A percentile compares a stretch with the other conserved stretches of the same genome.
Evolutionary conservation across 2,888 invertebrate species (phyloP).

Genomic region (Macaria notata): DNA sequence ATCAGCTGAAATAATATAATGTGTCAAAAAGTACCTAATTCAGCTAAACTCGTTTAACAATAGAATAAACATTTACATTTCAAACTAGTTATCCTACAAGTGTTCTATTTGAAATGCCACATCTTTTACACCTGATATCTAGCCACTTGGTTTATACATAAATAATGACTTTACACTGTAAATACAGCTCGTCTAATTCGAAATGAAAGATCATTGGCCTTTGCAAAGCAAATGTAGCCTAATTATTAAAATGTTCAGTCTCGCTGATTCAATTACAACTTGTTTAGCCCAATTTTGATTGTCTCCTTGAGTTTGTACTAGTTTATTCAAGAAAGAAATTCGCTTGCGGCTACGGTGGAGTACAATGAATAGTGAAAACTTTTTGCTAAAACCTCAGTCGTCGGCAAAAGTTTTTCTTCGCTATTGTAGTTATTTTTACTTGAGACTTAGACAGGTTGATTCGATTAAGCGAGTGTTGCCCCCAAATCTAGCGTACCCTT

Average conservation of each 20-base stretch:
- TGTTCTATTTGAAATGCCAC: too few species aligned
- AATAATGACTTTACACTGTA: too few species aligned
- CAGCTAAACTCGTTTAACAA: too few species aligned
- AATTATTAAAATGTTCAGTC: conserved; percentile 1
- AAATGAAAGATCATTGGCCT: background rate
- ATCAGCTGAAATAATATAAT: too few species aligned
- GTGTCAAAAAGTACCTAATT: too few species aligned
- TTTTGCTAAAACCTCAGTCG: conserved; percentile 1
- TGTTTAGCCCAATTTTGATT: conserved; percentile 9
- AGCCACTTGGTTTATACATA: too few species aligned
- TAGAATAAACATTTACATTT: too few species aligned
- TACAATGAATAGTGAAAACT: background rate
- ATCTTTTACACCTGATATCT: too few species aligned
- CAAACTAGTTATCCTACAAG: too few species aligned
- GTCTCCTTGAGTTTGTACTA: conserved; percentile 4
- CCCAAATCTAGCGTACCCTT: conserved; percentile 3
- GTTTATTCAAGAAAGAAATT: conserved; percentile 2
- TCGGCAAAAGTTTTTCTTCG: background rate
- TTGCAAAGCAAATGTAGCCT: too few species aligned
- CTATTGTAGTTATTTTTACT: background rate
- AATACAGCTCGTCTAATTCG: too few species aligned
- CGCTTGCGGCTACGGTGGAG: background rate
- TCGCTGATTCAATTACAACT: conserved; percentile 6
- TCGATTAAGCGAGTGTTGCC: conserved; percentile 3
- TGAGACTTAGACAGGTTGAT: background rate